Percentiles rank a stretch among this genome's conserved stretches.
phyloP scores from a whole-genome alignment of 2,888 invertebrate species.

The Dysmachus trigonus region DNA sequence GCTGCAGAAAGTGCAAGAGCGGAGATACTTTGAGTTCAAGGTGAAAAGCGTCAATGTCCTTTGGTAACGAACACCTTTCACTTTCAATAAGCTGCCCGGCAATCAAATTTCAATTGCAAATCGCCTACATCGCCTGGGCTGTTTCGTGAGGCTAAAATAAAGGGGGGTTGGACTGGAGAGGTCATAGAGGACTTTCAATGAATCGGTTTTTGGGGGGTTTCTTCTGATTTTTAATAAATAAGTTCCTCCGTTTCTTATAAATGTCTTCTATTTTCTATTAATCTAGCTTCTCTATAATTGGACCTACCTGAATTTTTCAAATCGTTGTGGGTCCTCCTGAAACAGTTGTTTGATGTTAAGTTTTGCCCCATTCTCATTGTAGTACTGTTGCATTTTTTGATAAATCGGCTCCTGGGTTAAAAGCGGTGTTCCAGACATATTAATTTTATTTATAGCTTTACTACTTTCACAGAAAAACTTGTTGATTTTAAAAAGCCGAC shows the following conservation, averaged over 20 bases:
- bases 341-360: slow-evolving; percentile 87
- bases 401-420: slow-evolving; percentile 76
- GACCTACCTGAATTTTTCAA: slow-evolving; percentile 86
- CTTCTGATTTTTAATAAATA: neutral
- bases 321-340: slow-evolving; percentile 80
- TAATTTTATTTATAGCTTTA: neutral
- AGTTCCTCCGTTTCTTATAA: neutral
- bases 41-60: neutral
- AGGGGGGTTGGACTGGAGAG: neutral
- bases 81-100: neutral
- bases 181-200: neutral
- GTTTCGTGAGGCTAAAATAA: neutral
- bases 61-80: neutral
- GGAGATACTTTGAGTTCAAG: neutral
- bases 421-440: slow-evolving; percentile 67
- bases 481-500: neutral
- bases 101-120: neutral
- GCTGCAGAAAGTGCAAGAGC: neutral
- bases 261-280: neutral
- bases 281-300: neutral
- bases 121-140: no score
- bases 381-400: slow-evolving; percentile 80
- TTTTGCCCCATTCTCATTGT: slow-evolving; percentile 74
- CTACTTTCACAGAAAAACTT: neutral
- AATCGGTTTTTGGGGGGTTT: neutral